Evolutionary conservation across 53 echinoderm and acorn worm genomes (phyloP).

Genomic region (Arbacia lixula): DNA sequence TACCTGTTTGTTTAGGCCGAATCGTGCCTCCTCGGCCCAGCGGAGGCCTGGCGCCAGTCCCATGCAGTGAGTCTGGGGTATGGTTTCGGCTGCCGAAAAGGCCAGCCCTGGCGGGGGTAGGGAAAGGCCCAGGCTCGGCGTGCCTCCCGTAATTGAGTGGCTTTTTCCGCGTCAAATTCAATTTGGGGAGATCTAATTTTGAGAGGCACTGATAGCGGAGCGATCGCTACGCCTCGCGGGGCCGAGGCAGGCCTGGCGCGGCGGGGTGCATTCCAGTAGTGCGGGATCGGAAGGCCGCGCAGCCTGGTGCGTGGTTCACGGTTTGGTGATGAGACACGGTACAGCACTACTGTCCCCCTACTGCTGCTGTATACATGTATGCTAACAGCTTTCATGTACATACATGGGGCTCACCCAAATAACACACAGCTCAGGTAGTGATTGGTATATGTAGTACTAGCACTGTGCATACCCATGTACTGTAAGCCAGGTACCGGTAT

Average conservation of each 20-base stretch:
- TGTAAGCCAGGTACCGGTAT: no score
- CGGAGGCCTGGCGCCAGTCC: conserved; percentile 91
- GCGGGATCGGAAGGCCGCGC: conserved; percentile 1
- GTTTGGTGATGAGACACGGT: no score
- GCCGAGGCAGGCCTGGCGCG: background rate
- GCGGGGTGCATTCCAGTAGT: conserved; percentile 24
- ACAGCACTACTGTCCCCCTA: no score
- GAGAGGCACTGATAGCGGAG: conserved; percentile 85
- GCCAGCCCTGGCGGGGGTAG: conserved; percentile 63
- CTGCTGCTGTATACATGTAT: no score
- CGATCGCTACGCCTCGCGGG: conserved; percentile 51
- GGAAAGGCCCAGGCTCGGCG: conserved; percentile 58
- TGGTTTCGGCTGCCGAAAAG: conserved; percentile 70
- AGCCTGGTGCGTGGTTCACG: no score
- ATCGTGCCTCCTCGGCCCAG: conserved; percentile 67
- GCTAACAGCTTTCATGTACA: no score
- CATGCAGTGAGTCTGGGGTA: conserved; percentile 88
- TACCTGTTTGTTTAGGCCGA: conserved; percentile 96
- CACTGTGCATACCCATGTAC: no score
- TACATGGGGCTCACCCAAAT: no score
- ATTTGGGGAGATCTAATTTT: conserved; percentile 89
- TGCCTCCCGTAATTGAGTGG: conserved; percentile 75
- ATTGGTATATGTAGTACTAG: no score
- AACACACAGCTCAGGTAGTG: no score
- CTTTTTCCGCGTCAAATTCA: conserved; percentile 80